Percentiles rank a stretch among this genome's conserved stretches.
Evolutionary conservation across 2,888 invertebrate genomes (phyloP).

Genomic region (Hyles lineata): DNA sequence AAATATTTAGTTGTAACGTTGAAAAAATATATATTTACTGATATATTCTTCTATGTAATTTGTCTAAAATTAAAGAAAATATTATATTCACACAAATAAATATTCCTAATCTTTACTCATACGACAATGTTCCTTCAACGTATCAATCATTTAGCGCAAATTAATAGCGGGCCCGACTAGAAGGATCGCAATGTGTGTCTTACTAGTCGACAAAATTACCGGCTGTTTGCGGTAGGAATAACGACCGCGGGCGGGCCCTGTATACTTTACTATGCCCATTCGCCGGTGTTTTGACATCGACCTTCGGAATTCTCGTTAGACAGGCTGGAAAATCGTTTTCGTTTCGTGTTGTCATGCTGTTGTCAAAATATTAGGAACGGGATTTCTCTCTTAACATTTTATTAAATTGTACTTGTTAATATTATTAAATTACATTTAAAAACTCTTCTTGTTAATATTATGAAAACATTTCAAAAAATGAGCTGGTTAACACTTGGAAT

Average conservation of each 20-base stretch:
- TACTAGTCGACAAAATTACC: neutral
- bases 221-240: slow-evolving; percentile 7
- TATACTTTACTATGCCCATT: slow-evolving; percentile 19
- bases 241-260: slow-evolving; percentile 2
- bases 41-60: too few species aligned
- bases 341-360: slow-evolving; percentile 17
- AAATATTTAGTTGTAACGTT: too few species aligned
- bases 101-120: too few species aligned
- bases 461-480: too few species aligned
- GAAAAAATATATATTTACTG: too few species aligned
- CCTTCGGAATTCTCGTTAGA: slow-evolving; percentile 28
- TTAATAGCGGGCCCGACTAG: neutral
- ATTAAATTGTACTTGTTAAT: too few species aligned
- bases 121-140: too few species aligned
- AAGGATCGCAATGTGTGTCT: neutral
- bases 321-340: slow-evolving; percentile 30
- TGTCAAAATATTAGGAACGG: too few species aligned
- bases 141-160: neutral
- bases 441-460: too few species aligned
- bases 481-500: neutral
- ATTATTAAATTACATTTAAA: too few species aligned
- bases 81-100: too few species aligned
- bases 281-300: slow-evolving; percentile 25
- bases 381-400: neutral
- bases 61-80: too few species aligned